A percentile compares a stretch with the other conserved stretches of the same genome.
Evolutionary conservation across 2,113 vertebrate genomes (phyloP).

Genomic region (Chascanopsetta lugubris): DNA sequence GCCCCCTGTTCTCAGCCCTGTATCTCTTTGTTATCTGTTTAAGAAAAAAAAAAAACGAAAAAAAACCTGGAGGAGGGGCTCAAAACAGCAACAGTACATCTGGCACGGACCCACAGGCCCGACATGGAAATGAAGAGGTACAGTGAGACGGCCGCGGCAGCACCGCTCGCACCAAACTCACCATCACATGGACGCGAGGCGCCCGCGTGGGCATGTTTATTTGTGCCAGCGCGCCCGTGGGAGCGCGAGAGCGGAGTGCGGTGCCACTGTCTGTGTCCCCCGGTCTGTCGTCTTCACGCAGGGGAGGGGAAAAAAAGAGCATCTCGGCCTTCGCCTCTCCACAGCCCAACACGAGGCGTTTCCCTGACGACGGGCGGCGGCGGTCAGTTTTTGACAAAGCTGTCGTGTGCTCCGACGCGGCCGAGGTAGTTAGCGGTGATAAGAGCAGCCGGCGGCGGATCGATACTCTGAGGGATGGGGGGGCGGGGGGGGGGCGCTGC

Average conservation of each 20-base stretch:
- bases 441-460: too few relatives aligned
- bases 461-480: too few relatives aligned
- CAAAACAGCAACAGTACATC: conserved; percentile 19
- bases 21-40: conserved; percentile 62
- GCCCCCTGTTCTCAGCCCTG: conserved; percentile 62
- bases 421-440: conserved; percentile 21
- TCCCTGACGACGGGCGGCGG: conserved; percentile 65
- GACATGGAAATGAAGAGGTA: conserved; percentile 1
- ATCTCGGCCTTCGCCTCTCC: conserved; percentile 55
- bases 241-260: conserved; percentile 57
- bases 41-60: too few relatives aligned
- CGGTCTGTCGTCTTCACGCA: conserved; percentile 36
- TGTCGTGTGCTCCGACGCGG: conserved; percentile 18
- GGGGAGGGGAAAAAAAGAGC: conserved; percentile 56
- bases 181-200: conserved; percentile 26
- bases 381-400: conserved; percentile 49
- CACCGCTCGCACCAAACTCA: conserved; percentile 14
- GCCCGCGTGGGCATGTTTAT: conserved; percentile 61
- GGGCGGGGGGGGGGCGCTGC: too few relatives aligned
- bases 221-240: conserved; percentile 54
- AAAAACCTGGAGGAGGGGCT: conserved; percentile 60
- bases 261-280: conserved; percentile 52
- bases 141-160: too few relatives aligned
- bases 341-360: conserved; percentile 66
- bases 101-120: conserved; percentile 29